Evolutionary conservation across 2,113 vertebrate species (phyloP).

Genomic region (Peucedramus taeniatus): DNA sequence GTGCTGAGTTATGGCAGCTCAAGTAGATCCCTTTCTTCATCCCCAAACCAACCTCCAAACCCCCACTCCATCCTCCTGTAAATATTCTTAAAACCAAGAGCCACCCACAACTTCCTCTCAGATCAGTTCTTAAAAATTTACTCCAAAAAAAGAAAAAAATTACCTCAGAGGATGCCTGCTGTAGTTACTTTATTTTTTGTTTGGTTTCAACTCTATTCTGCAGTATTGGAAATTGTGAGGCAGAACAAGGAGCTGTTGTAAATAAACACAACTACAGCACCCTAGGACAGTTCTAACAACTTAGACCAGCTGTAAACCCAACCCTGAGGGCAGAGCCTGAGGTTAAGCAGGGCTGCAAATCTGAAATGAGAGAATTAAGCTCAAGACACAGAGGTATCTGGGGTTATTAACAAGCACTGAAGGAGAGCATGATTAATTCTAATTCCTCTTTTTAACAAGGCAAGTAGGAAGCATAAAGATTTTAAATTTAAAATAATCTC

Average conservation of each 20-base stretch:
- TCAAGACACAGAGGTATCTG: neutral
- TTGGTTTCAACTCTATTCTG: neutral
- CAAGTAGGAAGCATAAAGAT: neutral
- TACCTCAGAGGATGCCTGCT: neutral
- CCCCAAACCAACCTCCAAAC: neutral
- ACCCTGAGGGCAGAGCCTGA: neutral
- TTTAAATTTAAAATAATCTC: neutral
- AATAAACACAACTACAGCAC: neutral
- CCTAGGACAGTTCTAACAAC: neutral
- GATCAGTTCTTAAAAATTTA: neutral
- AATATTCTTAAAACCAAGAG: neutral
- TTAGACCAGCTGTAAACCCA: neutral
- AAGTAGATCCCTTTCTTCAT: slow-evolving; percentile 15
- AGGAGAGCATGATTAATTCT: neutral
- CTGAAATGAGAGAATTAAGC: neutral
- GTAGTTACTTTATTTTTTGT: neutral
- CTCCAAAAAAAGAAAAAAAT: neutral
- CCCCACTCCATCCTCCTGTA: neutral
- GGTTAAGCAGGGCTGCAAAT: neutral
- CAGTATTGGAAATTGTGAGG: neutral
- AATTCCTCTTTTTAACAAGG: neutral
- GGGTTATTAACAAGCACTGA: neutral
- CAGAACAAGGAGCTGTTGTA: neutral
- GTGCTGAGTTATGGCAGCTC: slow-evolving; percentile 49
- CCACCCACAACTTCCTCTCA: neutral